phyloP scores from a whole-genome alignment of 2,888 invertebrate genomes.

The Cecidostiba fungosa region DNA sequence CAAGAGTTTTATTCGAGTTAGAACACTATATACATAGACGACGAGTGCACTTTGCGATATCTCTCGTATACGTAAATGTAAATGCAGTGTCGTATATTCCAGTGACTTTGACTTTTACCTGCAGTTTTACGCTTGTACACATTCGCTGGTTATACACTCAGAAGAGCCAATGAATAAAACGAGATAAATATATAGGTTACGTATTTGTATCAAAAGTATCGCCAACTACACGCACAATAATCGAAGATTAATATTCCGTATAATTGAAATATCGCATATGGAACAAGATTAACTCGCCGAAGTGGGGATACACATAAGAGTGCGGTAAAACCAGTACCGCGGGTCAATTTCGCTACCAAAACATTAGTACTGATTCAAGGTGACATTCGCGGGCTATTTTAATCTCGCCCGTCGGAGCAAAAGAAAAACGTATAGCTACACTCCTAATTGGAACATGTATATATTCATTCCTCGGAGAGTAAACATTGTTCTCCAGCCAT shows the following conservation, averaged over 20 bases:
- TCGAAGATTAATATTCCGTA: too few relatives aligned
- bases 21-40: background rate
- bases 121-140: background rate
- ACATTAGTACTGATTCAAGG: slow-evolving; percentile 2
- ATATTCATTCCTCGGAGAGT: background rate
- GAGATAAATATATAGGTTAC: too few relatives aligned
- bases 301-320: too few relatives aligned
- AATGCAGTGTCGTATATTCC: background rate
- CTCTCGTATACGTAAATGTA: background rate
- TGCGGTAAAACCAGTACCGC: too few relatives aligned
- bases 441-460: background rate
- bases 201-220: too few relatives aligned
- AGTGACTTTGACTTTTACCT: background rate
- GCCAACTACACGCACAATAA: too few relatives aligned
- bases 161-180: background rate
- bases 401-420: background rate
- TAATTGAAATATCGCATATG: too few relatives aligned
- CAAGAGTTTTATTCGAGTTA: background rate
- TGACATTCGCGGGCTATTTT: background rate
- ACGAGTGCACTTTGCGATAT: background rate
- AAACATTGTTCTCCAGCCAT: background rate
- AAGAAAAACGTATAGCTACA: too few relatives aligned
- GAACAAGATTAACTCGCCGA: too few relatives aligned
- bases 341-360: background rate
- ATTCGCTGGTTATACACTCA: background rate